Base-by-base conservation (phyloP, 2,888 invertebrate genomes). In the Notocelia uddmanniana region DNA sequence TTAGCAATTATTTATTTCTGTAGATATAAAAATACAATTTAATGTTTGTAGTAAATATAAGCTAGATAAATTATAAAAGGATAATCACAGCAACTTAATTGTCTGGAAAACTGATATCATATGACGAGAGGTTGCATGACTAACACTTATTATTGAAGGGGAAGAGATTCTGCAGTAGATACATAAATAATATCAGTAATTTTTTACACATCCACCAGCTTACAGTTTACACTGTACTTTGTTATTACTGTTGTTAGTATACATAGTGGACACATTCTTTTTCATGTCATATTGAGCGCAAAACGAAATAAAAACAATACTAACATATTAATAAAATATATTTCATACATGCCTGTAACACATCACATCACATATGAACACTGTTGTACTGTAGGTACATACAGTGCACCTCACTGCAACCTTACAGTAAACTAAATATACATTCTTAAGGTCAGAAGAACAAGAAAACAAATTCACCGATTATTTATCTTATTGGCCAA, bases 1-100 rank as follows among this genome's bases (percentile, higher is more conserved):
- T 75, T 78, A 80, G 76, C 76, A 85, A 85, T 85, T 80, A n/a
- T 89, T 84, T 88, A 88, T 89, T 89, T 81, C 76, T 76, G 74
- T 83, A 79, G 78, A 82, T 89, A 89, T 82, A 91, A 90, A 91
- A 90, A 90, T 89, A 89, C 77, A 82, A 5, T 77, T 75, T 77
- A 71, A 74, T 71, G 52, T 71, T 72, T 75, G 74, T 75, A 73
- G 71, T 74, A 74, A 76, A 80, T 76, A 80, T 79, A 77, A 72
- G 71, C 76, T 75, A 69, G 69, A 74, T 66, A 73, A 73, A 73
- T 59, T 52, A 50, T 26, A 37, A 70, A 55, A 67, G 26, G 62
- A 72, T 69, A 83, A 85, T 83, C 83, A 85, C 83, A 85, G 83
- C 79, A 80, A 81, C 77, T 73, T 73, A 37, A 37, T 67, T 67